A percentile compares a stretch with the other conserved stretches of the same genome.
Conservation (phyloP, 2,888 invertebrate species). For the Lycocerus yunnanus region DNA sequence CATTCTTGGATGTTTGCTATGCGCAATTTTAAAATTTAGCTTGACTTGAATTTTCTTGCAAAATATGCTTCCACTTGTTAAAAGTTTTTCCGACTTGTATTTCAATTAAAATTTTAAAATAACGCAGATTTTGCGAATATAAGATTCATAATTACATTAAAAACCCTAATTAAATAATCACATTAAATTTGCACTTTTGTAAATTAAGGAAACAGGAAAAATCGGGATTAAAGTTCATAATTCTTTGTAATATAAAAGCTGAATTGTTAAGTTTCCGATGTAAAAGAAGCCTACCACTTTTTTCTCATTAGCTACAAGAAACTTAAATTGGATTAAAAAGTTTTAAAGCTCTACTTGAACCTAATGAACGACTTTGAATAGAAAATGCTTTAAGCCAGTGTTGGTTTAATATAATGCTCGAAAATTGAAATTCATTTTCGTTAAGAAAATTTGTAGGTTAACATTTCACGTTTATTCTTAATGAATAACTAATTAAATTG, state of each 20-base stretch:
- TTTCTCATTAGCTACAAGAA: slow-evolving; percentile 34
- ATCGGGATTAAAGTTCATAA: slow-evolving; percentile 12
- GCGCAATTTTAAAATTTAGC: too few relatives aligned
- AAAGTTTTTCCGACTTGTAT: background rate
- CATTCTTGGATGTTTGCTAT: too few relatives aligned
- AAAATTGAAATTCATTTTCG: background rate
- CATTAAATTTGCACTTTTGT: background rate
- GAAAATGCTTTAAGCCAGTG: slow-evolving; percentile 5
- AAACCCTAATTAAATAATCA: background rate
- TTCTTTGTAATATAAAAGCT: slow-evolving; percentile 15
- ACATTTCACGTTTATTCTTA: background rate
- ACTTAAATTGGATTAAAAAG: slow-evolving; percentile 36
- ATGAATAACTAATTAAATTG: background rate
- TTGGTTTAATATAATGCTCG: background rate
- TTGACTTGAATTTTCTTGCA: background rate
- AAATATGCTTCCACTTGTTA: background rate
- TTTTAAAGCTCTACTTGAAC: slow-evolving; percentile 25
- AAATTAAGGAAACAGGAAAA: background rate
- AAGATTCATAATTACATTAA: background rate
- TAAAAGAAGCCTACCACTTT: slow-evolving; percentile 21
- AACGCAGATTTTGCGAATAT: background rate
- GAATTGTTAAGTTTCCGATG: background rate
- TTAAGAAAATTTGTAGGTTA: background rate
- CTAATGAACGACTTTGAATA: slow-evolving; percentile 19
- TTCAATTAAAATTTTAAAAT: background rate